Evolutionary conservation across 2,888 invertebrate genomes (phyloP).

Genomic region (Autographa gamma): DNA sequence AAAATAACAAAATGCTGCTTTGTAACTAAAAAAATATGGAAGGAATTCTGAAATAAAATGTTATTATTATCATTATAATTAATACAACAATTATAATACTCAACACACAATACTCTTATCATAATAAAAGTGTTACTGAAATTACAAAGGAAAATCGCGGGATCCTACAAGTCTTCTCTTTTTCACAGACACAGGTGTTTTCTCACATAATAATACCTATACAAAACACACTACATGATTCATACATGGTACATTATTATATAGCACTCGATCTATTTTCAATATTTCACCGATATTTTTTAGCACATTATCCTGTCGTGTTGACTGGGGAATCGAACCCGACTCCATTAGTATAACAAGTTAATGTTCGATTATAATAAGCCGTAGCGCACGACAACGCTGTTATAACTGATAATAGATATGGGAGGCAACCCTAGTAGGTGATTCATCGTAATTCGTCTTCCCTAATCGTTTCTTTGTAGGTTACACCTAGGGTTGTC

Average conservation of each 20-base stretch:
- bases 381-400: constrained; percentile 24
- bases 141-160: neutral
- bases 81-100: too few species aligned
- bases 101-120: too few species aligned
- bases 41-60: too few species aligned
- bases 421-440: constrained; percentile 55
- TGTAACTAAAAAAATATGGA: too few species aligned
- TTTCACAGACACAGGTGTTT: constrained; percentile 31
- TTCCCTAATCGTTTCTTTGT: constrained; percentile 67
- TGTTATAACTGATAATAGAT: constrained; percentile 56
- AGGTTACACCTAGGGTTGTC: constrained; percentile 48
- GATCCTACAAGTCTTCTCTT: constrained; percentile 13
- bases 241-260: constrained; percentile 40
- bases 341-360: constrained; percentile 39
- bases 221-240: constrained; percentile 17
- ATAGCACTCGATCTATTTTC: constrained; percentile 41
- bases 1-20: too few species aligned
- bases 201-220: constrained; percentile 15
- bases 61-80: too few species aligned
- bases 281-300: constrained; percentile 36
- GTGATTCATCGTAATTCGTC: constrained; percentile 76
- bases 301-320: constrained; percentile 15
- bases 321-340: constrained; percentile 30
- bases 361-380: constrained; percentile 30
- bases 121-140: too few species aligned